A percentile compares a stretch with the other conserved stretches of the same genome.
Evolutionary conservation across 2,113 vertebrate species (phyloP).

Genomic region (Boulengeromyrus knoepffleri): DNA sequence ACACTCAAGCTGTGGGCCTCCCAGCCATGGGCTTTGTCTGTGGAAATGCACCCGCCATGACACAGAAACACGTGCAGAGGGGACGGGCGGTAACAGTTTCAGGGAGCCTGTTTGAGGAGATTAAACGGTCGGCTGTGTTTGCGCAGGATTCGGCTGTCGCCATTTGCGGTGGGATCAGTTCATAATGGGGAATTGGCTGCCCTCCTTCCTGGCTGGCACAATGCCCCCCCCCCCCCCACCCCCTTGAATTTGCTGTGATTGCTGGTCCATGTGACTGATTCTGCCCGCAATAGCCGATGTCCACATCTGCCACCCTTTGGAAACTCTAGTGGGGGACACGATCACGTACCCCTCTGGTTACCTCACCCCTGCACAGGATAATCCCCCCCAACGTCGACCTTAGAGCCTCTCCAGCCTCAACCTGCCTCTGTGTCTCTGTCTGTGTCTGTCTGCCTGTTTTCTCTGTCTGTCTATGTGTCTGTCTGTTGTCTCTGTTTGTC

Average conservation of each 20-base stretch:
- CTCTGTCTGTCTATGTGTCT: no score
- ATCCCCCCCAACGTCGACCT: background rate
- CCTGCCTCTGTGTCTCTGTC: background rate
- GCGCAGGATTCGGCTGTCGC: background rate
- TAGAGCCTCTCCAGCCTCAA: background rate
- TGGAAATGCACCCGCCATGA: background rate
- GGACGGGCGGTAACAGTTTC: background rate
- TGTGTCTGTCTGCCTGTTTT: background rate
- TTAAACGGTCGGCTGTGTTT: background rate
- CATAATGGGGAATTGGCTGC: background rate
- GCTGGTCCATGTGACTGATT: background rate
- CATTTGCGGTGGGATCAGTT: background rate
- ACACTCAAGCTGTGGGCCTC: background rate
- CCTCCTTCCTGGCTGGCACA: background rate
- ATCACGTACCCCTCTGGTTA: background rate
- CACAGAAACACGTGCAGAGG: background rate
- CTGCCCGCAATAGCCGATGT: background rate
- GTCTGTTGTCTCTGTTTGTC: no score
- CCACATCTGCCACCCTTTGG: background rate
- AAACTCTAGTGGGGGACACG: background rate
- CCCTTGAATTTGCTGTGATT: background rate
- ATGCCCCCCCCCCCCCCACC: no score
- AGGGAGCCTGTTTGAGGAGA: background rate
- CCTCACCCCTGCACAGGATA: background rate
- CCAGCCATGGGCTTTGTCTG: background rate